Evolutionary conservation across 2,113 vertebrate genomes (phyloP), one percentile per base, ranked within the genome.

Genomic region (Hoplias malabaricus): DNA sequence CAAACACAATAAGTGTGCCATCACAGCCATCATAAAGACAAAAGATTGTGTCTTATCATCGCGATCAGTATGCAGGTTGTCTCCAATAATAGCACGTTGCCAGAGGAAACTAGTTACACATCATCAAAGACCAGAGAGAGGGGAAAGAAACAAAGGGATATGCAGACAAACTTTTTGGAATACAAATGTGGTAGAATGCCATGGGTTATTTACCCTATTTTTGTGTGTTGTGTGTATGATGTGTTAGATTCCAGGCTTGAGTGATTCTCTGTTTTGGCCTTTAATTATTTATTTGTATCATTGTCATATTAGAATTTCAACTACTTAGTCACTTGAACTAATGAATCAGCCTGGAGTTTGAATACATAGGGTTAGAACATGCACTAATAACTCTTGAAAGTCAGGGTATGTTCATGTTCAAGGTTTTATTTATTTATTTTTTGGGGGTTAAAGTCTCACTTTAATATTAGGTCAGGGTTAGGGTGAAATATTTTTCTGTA

Each of bases 141-240:
- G 42, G 48, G 19, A 50, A 23, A 62, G 66, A 62, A 33, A 42
- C 36, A 67, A 63, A 77, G 48, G 34, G 27, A 69, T 31, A 69
- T 53, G 65, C 31, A 59, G 57, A 72, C 63, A 38, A 38, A 73
- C 50, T 42, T 80, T 80, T 57, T 46, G 6, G 33, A 77, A 78
- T 67, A 76, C 75, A 78, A 83, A 74, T 57, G n/a, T 23, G 25
- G 31, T 42, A 70, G 69, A 23, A 43, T 57, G 34, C 72, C 69
- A 65, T 46, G 48, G 76, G 81, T 79, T 69, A 77, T 85, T 81
- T 83, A 66, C 68, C 29, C 65, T 68, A 7, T 16, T 69, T 53
- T 16, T 70, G n/a, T n/a, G n/a, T 63, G 46, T 75, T 69, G n/a
- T 67, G 33, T 77, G 63, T 59, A 83, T 73, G 71, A 73, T 77